Evolutionary conservation across 1,140 invertebrate genomes (phyloP), one percentile per base, ranked within the genome.

Genomic region (Trinorchestia longiramus): DNA sequence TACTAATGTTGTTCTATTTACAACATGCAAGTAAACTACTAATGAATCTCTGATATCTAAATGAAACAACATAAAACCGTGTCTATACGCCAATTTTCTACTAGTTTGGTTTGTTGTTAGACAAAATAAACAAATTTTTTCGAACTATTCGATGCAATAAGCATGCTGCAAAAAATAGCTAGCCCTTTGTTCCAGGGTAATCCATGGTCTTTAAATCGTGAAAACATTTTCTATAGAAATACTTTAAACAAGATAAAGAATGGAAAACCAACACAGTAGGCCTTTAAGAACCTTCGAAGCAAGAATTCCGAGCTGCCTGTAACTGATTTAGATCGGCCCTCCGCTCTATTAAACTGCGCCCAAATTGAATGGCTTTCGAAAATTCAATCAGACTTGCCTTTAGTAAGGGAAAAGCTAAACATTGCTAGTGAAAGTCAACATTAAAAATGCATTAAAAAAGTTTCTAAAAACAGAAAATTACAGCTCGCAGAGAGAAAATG

Each of bases 311-410:
- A 36, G 41, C 88, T 42, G n/a, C 41, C 88, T 42, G 88, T 90
- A 90, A 43, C 88, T 90, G 88, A 90, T 90, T 90, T 90, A 90
- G 88, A 90, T 90, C 88, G n/a, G n/a, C 0, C 88, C 43, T 15
- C n/a, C 88, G 88, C 88, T 90, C 88, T 43, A 90, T 41, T 90
- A 90, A 77, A 43, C 88, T 90, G 41, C 43, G 41, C 43, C 88
- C 88, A 43, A 90, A 90, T 43, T 90, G 88, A 90, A 90, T 90
- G 88, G 88, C n/a, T 43, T 43, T 42, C 43, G 88, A 90, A 43
- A 43, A 90, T 90, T 90, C n/a, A 41, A 90, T 42, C 88, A 43
- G 41, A 90, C 43, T 4, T 8, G 88, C 88, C 88, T 41, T 43
- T 90, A 90, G 41, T 90, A 41, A 90, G 43, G 88, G 4, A 42